A percentile compares a stretch with the other conserved stretches of the same genome.
phyloP scores from a whole-genome alignment of 2,797 vertebrate genomes.

The Paramormyrops hopkinsi region DNA sequence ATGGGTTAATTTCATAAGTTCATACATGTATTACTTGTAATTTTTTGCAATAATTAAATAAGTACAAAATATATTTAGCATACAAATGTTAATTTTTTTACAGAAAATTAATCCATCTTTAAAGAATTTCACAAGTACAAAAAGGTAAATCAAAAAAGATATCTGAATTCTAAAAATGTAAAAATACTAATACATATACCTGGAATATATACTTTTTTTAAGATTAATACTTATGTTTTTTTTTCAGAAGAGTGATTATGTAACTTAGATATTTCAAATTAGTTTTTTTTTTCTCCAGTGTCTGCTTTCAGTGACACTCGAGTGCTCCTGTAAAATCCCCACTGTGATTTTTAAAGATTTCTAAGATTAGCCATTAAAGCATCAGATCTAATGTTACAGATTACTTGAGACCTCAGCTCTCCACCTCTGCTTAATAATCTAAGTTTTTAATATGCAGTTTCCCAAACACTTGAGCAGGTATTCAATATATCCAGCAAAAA shows the following conservation, averaged over 20 bases:
- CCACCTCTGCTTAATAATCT: background rate
- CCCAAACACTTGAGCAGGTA: background rate
- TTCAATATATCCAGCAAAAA: background rate
- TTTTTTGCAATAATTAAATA: background rate
- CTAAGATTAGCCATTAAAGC: background rate
- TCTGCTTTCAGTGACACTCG: background rate
- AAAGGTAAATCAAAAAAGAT: background rate
- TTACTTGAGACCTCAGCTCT: background rate
- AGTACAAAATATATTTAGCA: conserved; percentile 12
- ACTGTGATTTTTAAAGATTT: background rate
- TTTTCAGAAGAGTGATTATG: background rate
- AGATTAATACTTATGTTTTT: background rate
- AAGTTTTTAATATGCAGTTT: background rate
- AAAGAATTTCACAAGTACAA: conserved; percentile 16
- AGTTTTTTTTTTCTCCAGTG: background rate
- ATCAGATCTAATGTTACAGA: background rate
- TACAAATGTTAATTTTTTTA: background rate
- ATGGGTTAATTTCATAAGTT: background rate
- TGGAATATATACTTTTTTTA: background rate
- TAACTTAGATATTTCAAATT: background rate
- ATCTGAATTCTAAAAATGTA: background rate
- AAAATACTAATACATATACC: background rate
- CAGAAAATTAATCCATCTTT: background rate
- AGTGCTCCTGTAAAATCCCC: background rate
- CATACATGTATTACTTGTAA: background rate